Evolutionary conservation across 2,797 vertebrate species (phyloP).

Genomic region (Sebastes nivosus): DNA sequence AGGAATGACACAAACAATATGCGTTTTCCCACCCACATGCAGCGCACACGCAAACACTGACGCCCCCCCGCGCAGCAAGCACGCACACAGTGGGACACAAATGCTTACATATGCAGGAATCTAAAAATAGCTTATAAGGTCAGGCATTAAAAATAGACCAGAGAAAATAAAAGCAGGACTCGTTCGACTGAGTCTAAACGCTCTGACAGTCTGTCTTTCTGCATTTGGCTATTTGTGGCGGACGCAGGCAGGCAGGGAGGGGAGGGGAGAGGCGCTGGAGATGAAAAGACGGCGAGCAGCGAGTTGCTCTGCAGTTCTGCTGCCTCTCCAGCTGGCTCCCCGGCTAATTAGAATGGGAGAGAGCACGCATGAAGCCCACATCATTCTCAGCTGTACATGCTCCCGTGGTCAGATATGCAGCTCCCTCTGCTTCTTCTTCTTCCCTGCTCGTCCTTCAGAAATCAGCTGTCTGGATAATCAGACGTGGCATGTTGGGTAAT

Average conservation of each 20-base stretch:
- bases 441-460: conserved; percentile 38
- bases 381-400: conserved; percentile 53
- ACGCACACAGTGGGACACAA: conserved; percentile 41
- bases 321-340: conserved; percentile 71
- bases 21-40: conserved; percentile 51
- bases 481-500: conserved; percentile 60
- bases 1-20: conserved; percentile 59
- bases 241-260: conserved; percentile 53
- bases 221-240: conserved; percentile 73
- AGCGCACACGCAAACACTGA: conserved; percentile 15
- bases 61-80: conserved; percentile 8
- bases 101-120: conserved; percentile 73
- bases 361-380: conserved; percentile 53
- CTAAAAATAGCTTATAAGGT: conserved; percentile 76
- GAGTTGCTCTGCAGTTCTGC: conserved; percentile 71
- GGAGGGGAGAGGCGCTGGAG: conserved; percentile 52
- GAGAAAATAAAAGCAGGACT: conserved; percentile 73
- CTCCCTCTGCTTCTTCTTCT: conserved; percentile 17
- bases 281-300: conserved; percentile 68
- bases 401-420: conserved; percentile 50
- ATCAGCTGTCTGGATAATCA: conserved; percentile 63
- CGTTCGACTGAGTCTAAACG: conserved; percentile 73
- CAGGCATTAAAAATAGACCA: conserved; percentile 77
- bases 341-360: conserved; percentile 72
- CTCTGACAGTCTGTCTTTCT: conserved; percentile 80